These are phyloP conservation scores for Anticlea derivata DNA, from an alignment of 2,888 invertebrate genomes.

Conservation along the genomic window DNA sequence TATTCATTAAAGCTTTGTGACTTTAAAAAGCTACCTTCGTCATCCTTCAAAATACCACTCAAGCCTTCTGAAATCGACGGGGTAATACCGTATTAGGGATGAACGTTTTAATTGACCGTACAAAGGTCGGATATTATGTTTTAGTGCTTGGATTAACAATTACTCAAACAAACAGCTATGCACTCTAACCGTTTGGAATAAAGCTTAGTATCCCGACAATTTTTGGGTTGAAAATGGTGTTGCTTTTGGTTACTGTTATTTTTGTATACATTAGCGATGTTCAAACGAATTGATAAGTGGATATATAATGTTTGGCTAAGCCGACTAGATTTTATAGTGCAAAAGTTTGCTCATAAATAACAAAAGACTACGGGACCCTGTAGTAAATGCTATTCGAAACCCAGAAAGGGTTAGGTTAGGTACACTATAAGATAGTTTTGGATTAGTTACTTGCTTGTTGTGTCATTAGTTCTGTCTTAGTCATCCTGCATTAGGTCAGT, in stretches of 20 bases:
- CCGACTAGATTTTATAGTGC: background rate
- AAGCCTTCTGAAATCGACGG: slow-evolving; percentile 39
- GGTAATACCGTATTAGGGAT: slow-evolving; percentile 36
- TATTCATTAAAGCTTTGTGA: slow-evolving; percentile 13
- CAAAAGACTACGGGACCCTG: no score
- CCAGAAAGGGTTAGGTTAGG: no score
- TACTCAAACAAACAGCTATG: slow-evolving; percentile 5
- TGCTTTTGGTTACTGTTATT: slow-evolving; percentile 8
- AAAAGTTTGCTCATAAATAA: no score
- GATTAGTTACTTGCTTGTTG: no score
- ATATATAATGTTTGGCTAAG: slow-evolving; percentile 5
- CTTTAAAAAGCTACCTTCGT: slow-evolving; percentile 37
- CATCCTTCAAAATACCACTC: slow-evolving; percentile 33
- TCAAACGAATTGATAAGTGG: slow-evolving; percentile 15
- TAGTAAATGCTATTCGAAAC: no score
- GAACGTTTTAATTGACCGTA: slow-evolving; percentile 40
- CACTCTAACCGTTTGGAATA: background rate
- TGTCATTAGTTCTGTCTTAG: no score
- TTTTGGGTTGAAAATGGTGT: background rate
- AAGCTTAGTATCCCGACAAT: slow-evolving; percentile 1
- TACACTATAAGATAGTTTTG: no score
- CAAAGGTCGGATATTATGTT: slow-evolving; percentile 27
- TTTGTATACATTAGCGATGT: slow-evolving; percentile 13
- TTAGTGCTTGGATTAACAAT: slow-evolving; percentile 26
- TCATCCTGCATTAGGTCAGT: no score